Base-by-base conservation (phyloP, 2,113 vertebrate genomes). In the Todiramphus chloris region DNA sequence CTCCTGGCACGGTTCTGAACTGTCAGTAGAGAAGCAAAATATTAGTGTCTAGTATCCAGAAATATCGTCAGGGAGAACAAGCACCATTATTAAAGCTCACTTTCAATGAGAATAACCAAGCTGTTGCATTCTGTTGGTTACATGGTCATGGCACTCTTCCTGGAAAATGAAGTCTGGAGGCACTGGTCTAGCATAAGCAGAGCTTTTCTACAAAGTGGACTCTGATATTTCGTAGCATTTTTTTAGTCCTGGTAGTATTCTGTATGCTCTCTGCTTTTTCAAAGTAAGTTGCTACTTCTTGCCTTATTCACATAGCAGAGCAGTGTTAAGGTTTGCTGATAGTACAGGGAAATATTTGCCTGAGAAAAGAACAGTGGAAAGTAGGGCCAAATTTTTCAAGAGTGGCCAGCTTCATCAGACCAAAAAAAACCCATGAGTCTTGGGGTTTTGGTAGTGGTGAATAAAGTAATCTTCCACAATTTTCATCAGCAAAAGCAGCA, bases 241-340 rank as follows among this genome's bases (percentile, higher is more conserved):
- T 30, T 87, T 51, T 11, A 83, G 44, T 75, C 33, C 58, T 39
- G 16, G 5, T 24, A 21, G 31, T 48, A 56, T 73, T 63, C 39
- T 9, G 0, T 28, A 30, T 23, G 43, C 27, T 56, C 60, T 60
- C 69, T 91, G 56, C 27, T 83, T 93, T 66, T 83, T 83, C 62
- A 15, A 20, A 80, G 21, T 16, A 44, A 0, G 0, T 48, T 35
- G 18, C 33, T 89, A 2, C 33, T 50, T 35, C 25, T 56, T n/a
- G 58, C 53, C 17, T 55, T 64, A 11, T 31, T 72, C 73, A 69
- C 9, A 8, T 58, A 37, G 37, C 67, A 66, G 37, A 58, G 28
- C 21, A 35, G 9, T 1, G 13, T 48, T 28, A 37, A 46, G 31
- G 14, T 68, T 81, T 84, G 70, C 64, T 83, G 81, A 53, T 4